Evolutionary conservation across 2,888 invertebrate genomes (phyloP), one percentile per base, ranked within the genome.

Genomic region (Opisthograptis luteolata): DNA sequence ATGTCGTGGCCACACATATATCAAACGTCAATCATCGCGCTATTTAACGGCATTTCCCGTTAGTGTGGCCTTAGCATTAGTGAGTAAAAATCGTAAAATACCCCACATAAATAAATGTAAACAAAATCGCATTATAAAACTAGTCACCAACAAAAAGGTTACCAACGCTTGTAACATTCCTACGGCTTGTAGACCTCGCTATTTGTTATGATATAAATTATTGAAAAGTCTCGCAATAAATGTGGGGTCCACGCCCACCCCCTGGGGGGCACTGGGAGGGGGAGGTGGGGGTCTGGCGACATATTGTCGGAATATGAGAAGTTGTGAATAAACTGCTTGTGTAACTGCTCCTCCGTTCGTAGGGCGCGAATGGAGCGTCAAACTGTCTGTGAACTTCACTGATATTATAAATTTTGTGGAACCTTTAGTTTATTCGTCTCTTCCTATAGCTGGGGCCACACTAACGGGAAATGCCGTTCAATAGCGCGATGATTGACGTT

Each of bases 171-270:
- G 7, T 28, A 24, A 40, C 35, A 17, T 35, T 13, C 9, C 19
- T 35, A 27, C 45, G 20, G 20, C 32, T 10, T 30, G 48, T 41
- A 50, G 55, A 51, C 48, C 40, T n/a, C 20, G 36, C 67, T 73
- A 73, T 75, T 66, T 74, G 79, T 79, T 79, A 75, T 73, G 68
- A 73, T 78, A 83, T 85, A 85, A 85, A 81, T 85, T 84, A 84
- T 84, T 81, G 84, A 81, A 84, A 84, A 85, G 81, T 84, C 75
- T 75, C 65, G 79, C 76, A 73, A 81, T 84, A 84, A 83, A 83
- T 76, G 73, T 68, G 68, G 64, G 62, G 68, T n/a, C n/a, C n/a
- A n/a, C n/a, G n/a, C n/a, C n/a, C n/a, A n/a, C n/a, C n/a, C n/a
- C n/a, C n/a, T 67, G 64, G 28, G 28, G 48, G 49, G 32, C 10